A percentile compares a stretch with the other conserved stretches of the same genome.
These are phyloP conservation scores for Rousettus madagascariensis DNA, from an alignment of 2,797 vertebrate species.

Conservation along the genomic window DNA sequence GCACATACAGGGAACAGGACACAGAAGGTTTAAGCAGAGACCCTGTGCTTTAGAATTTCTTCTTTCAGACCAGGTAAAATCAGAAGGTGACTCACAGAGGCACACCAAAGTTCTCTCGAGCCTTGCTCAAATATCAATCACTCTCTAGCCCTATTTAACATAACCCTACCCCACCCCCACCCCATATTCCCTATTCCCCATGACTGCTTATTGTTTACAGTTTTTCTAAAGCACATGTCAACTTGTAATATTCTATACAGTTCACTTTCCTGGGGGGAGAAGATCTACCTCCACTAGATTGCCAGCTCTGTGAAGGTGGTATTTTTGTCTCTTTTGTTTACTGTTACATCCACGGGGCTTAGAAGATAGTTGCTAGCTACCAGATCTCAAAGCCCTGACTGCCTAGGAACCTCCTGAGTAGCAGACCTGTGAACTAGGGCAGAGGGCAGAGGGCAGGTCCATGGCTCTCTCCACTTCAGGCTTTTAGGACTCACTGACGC, in stretches of 20 bases:
- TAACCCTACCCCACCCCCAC: neutral
- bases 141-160: neutral
- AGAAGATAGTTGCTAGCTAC: neutral
- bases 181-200: neutral
- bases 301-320: neutral
- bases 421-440: neutral
- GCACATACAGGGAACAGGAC: neutral
- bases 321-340: slow-evolving; percentile 9
- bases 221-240: neutral
- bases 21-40: neutral
- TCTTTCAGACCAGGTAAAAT: slow-evolving; percentile 22
- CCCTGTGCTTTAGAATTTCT: neutral
- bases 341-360: neutral
- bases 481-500: neutral
- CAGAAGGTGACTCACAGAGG: neutral
- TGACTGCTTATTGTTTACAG: neutral
- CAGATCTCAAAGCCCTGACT: neutral
- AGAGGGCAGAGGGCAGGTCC: neutral
- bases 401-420: neutral
- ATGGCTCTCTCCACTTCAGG: neutral
- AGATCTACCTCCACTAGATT: neutral
- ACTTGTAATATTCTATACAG: neutral
- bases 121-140: neutral
- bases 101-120: neutral
- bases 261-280: neutral